Percentiles rank a stretch among this genome's conserved stretches.
Conservation (phyloP, 2,113 vertebrate species). For the Zosterops pallidus region DNA sequence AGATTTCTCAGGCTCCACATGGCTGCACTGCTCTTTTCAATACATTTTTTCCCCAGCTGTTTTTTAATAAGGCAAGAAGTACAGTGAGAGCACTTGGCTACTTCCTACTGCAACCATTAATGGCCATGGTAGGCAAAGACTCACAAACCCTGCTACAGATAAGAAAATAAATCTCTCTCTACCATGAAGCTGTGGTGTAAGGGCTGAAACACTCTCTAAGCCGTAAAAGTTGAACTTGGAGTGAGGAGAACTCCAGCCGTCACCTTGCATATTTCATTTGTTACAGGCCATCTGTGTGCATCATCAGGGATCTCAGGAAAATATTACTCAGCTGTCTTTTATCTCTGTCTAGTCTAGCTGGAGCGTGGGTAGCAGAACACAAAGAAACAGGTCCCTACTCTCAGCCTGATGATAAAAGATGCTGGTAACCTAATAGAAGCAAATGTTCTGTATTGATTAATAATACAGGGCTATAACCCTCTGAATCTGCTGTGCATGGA, state of each 20-base stretch:
- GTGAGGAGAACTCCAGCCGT: constrained; percentile 38
- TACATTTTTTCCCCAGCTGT: not conserved
- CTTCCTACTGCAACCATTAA: constrained; percentile 13
- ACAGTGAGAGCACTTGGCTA: not conserved
- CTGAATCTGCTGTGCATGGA: not conserved
- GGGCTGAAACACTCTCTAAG: not conserved
- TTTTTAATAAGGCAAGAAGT: not conserved
- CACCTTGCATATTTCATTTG: constrained; percentile 60
- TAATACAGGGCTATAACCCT: not conserved
- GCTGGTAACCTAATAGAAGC: constrained; percentile 36
- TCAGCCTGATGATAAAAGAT: constrained; percentile 38
- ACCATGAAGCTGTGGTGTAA: not conserved
- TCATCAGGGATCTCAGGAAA: constrained; percentile 63
- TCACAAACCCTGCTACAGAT: not conserved
- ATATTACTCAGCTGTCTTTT: constrained; percentile 65
- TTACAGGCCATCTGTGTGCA: constrained; percentile 63
- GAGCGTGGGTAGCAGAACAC: constrained; percentile 45
- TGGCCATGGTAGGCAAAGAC: not conserved
- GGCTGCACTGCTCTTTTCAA: not conserved
- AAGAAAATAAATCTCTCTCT: constrained; percentile 4
- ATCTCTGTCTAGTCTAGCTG: constrained; percentile 60
- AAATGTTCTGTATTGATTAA: constrained; percentile 46
- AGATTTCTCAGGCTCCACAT: not conserved
- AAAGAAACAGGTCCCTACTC: constrained; percentile 45
- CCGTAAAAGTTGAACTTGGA: constrained; percentile 36